Conservation (phyloP, 2,113 vertebrate genomes). For the Dendrocopos noguchii region DNA sequence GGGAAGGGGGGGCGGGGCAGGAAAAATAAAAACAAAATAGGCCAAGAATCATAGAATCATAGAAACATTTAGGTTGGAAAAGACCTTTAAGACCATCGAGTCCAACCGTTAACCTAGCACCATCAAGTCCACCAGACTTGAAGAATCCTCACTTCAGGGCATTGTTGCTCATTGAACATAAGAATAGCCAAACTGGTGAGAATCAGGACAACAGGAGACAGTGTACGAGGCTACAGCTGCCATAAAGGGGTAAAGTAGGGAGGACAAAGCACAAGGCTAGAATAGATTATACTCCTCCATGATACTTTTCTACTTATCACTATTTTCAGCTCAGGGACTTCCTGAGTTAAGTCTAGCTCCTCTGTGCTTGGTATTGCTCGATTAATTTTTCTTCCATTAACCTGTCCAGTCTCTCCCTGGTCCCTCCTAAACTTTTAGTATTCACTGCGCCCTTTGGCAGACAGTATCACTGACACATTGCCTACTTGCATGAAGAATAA, state of each 20-base stretch:
- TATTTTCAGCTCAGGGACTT: neutral
- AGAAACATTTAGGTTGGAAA: neutral
- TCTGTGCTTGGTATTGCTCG: neutral
- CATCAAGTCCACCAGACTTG: neutral
- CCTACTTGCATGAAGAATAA: constrained; percentile 10
- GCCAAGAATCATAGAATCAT: neutral
- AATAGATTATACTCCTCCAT: neutral
- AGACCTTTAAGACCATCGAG: neutral
- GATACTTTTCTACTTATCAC: neutral
- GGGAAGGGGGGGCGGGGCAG: too few relatives aligned
- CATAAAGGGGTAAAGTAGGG: neutral
- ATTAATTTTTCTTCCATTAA: neutral
- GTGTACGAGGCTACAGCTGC: neutral
- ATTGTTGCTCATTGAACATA: neutral
- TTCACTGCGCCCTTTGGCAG: neutral
- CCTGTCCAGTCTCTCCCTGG: neutral
- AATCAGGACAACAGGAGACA: neutral
- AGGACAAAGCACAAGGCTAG: neutral
- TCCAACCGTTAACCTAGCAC: neutral
- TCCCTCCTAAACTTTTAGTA: neutral
- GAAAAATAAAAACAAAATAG: neutral
- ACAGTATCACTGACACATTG: neutral
- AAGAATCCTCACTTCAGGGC: neutral
- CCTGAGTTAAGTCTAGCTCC: neutral
- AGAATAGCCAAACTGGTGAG: neutral